A percentile compares a stretch with the other conserved stretches of the same genome.
phyloP scores from a whole-genome alignment of 2,797 vertebrate genomes.

The Brotula barbata region DNA sequence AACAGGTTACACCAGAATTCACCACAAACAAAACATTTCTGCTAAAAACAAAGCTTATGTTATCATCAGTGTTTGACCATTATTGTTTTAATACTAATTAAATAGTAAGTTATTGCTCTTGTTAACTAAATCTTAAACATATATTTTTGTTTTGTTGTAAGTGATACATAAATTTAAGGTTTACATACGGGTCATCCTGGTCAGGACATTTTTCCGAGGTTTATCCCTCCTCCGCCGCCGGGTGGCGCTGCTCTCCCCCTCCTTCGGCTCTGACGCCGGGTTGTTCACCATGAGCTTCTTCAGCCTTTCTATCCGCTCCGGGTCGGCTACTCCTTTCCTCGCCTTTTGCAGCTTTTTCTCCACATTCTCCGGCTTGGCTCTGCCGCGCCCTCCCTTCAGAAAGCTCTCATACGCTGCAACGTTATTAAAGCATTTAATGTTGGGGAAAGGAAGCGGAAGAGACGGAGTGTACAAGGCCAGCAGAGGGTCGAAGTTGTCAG shows the following conservation, averaged over 20 bases:
- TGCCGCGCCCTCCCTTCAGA: constrained; percentile 79
- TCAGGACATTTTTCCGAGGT: constrained; percentile 87
- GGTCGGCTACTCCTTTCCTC: constrained; percentile 78
- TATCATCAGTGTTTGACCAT: no score
- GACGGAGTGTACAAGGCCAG: constrained; percentile 85
- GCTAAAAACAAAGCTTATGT: not conserved
- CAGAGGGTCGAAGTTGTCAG: constrained; percentile 88
- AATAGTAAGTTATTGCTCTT: no score
- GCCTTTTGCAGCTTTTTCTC: constrained; percentile 73
- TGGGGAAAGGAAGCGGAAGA: constrained; percentile 84
- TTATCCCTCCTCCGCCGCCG: constrained; percentile 60
- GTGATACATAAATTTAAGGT: no score
- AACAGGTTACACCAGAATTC: constrained; percentile 1
- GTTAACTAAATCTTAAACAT: no score
- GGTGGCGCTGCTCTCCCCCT: constrained; percentile 60
- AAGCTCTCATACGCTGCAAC: constrained; percentile 92
- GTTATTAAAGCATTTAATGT: constrained; percentile 91
- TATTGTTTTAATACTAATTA: no score
- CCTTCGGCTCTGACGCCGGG: constrained; percentile 29
- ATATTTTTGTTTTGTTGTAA: no score
- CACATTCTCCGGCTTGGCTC: constrained; percentile 81
- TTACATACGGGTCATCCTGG: constrained; percentile 89
- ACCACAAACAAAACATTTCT: no score
- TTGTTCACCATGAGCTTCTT: constrained; percentile 83
- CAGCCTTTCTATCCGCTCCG: constrained; percentile 83